Base-by-base conservation (phyloP, 2,888 invertebrate species). In the Hyalella azteca region DNA sequence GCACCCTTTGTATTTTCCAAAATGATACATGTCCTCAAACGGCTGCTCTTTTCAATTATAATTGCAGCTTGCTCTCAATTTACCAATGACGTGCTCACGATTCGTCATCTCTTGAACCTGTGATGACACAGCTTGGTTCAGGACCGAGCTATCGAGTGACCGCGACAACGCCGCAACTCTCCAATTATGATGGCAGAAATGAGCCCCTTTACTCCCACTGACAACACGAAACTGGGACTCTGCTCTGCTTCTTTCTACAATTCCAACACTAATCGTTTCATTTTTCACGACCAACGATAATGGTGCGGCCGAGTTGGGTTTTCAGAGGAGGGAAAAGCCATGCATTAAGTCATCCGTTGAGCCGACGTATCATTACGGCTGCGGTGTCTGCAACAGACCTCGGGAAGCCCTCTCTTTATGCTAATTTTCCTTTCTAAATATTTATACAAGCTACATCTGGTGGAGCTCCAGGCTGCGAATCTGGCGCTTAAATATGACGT, bases 161-260 rank as follows among this genome's bases (percentile, higher is more conserved):
- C 54, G 54, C 54, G 54, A 54, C 54, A 54, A 26, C 54, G 11
- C 54, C 26, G 54, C 54, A 54, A 54, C 29, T 29, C 22, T 29
- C 54, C 54, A 54, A 54, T 54, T 54, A 54, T 22, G 1, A 3
- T 26, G 54, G 29, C 54, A 54, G 29, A 54, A 54, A 54, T 54
- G 26, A 54, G 26, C 11, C 54, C 54, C 54, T 54, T 26, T 29
- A 11, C 22, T 29, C 26, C 11, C 54, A 54, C 22, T 22, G 54
- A 54, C 54, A 54, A 54, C 54, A 54, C 54, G 29, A 54, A 54
- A 54, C 54, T 54, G 54, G 54, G 29, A 54, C 54, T 29, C 54
- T 26, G 22, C 29, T 29, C 26, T 54, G 26, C 54, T 54, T 54
- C 54, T 54, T 54, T 54, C 54, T 29, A 26, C 54, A 54, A 54